phyloP scores from a whole-genome alignment of 1,140 invertebrate genomes.

The Diploscapter pachys region DNA sequence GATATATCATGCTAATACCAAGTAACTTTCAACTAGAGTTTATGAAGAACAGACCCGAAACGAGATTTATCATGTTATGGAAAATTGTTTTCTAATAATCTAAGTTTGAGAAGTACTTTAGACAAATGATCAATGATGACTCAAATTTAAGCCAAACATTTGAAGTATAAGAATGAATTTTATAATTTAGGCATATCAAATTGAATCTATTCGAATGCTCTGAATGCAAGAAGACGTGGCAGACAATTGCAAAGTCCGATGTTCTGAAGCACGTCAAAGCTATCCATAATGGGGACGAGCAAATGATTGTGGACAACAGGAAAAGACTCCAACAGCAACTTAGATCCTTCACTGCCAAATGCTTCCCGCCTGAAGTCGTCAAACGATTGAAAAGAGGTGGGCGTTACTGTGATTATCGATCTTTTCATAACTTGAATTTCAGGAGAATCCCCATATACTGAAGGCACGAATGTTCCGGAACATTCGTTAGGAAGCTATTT shows the following conservation, averaged over 20 bases:
- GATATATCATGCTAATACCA: slow-evolving; percentile 40
- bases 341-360: slow-evolving; percentile 13
- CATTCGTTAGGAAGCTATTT: too few species aligned
- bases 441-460: too few species aligned
- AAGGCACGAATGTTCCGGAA: too few species aligned
- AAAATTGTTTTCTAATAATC: neutral
- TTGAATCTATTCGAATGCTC: slow-evolving; percentile 18
- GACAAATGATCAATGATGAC: neutral
- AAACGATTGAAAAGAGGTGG: too few species aligned
- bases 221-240: slow-evolving; percentile 17
- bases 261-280: slow-evolving; percentile 23
- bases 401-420: too few species aligned
- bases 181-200: slow-evolving; percentile 8
- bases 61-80: neutral
- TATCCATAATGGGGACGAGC: slow-evolving; percentile 1
- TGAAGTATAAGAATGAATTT: neutral
- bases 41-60: neutral
- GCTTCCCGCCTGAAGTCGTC: slow-evolving; percentile 7
- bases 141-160: neutral
- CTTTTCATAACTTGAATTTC: too few species aligned
- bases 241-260: slow-evolving; percentile 24
- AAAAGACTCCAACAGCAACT: slow-evolving; percentile 17
- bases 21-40: slow-evolving; percentile 2
- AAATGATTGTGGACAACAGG: slow-evolving; percentile 23
- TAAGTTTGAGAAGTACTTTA: neutral